Evolutionary conservation across 92 coral and sea anemone species (phyloP).

Genomic region (Bergia sp.): DNA sequence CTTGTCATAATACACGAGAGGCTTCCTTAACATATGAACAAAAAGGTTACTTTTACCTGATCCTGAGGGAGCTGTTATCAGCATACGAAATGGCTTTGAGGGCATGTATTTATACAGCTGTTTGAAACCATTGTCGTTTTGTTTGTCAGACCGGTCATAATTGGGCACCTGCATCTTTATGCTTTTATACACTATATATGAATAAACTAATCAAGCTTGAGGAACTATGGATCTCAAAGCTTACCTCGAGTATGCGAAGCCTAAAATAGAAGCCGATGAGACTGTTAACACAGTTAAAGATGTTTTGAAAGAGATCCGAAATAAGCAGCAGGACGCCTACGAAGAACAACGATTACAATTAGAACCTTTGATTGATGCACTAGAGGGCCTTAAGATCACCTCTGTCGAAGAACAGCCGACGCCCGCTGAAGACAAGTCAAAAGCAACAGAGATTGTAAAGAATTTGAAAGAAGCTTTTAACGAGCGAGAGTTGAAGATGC

Average conservation of each 20-base stretch:
- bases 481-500: too few relatives aligned
- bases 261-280: not conserved
- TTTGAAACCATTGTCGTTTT: not conserved
- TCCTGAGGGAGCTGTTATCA: not conserved
- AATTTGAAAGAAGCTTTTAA: too few relatives aligned
- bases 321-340: constrained; percentile 4
- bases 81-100: not conserved
- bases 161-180: not conserved
- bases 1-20: constrained; percentile 25
- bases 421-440: too few relatives aligned
- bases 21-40: not conserved
- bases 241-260: not conserved
- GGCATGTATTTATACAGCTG: not conserved
- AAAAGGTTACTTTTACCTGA: constrained; percentile 5
- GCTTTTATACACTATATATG: not conserved
- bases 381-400: too few relatives aligned
- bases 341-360: not conserved
- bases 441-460: too few relatives aligned
- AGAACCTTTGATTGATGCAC: too few relatives aligned
- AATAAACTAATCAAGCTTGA: too few relatives aligned
- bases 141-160: not conserved
- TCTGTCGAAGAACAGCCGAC: too few relatives aligned
- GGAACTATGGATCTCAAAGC: not conserved
- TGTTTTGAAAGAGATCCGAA: not conserved
- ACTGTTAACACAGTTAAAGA: not conserved